Percentiles rank a stretch among this genome's conserved stretches.
Evolutionary conservation across 30 jellyfish, hydroid and myxozoan species (phyloP).

Genomic region (Mastigias papua): DNA sequence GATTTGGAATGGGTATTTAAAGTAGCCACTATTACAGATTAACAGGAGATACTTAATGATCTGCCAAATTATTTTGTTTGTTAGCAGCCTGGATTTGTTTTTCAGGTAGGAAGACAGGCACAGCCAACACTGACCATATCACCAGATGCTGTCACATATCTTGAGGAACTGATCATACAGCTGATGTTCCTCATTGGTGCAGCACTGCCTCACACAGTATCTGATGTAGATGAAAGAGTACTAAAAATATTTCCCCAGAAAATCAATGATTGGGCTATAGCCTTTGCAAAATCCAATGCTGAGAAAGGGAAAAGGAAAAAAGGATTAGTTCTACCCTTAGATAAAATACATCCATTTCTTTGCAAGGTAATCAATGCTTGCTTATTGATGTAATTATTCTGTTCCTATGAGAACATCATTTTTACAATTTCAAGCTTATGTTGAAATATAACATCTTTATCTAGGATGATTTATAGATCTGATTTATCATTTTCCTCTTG

Average conservation of each 20-base stretch:
- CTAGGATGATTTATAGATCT: no score
- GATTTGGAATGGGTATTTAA: no score
- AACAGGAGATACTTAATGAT: no score
- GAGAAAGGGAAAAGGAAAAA: slow-evolving; percentile 92
- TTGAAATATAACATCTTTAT: neutral
- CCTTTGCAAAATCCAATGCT: slow-evolving; percentile 83
- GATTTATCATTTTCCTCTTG: neutral
- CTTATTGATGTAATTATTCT: neutral
- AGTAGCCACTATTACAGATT: no score
- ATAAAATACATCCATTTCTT: slow-evolving; percentile 87
- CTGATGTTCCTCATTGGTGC: slow-evolving; percentile 81
- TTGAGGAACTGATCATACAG: slow-evolving; percentile 90
- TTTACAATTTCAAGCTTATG: neutral
- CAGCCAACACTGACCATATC: slow-evolving; percentile 91
- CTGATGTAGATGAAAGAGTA: slow-evolving; percentile 88
- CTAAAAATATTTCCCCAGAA: slow-evolving; percentile 89
- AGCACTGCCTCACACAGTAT: slow-evolving; percentile 74
- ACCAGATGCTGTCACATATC: slow-evolving; percentile 83
- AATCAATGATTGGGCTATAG: slow-evolving; percentile 93
- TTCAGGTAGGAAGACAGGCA: slow-evolving; percentile 92
- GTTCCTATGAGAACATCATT: neutral
- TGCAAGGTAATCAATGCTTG: slow-evolving; percentile 73
- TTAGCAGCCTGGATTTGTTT: no score
- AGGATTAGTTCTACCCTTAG: slow-evolving; percentile 81
- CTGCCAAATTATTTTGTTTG: no score